Conservation (phyloP, 2,888 invertebrate genomes). For the Epistrophella euchroma region DNA sequence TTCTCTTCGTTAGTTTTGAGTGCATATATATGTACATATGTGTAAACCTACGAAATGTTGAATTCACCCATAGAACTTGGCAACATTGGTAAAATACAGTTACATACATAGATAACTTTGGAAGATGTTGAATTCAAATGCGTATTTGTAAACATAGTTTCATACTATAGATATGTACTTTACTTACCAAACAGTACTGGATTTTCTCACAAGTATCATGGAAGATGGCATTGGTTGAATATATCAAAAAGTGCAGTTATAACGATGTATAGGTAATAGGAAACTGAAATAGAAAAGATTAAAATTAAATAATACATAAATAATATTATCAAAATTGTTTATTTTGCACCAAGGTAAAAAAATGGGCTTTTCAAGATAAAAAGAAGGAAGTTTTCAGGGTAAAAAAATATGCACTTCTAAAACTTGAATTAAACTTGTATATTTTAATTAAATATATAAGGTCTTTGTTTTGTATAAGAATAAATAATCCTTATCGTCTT, state of each 20-base stretch:
- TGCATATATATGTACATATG: too few species aligned
- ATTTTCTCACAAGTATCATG: conserved; percentile 55
- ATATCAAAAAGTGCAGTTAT: neutral
- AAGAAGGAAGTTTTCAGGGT: too few species aligned
- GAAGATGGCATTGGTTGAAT: conserved; percentile 42
- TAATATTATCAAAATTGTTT: neutral
- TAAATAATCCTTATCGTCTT: neutral
- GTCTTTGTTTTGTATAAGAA: neutral
- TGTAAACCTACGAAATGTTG: too few species aligned
- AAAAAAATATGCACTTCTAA: neutral
- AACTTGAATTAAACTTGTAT: neutral
- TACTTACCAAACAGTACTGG: conserved; percentile 48
- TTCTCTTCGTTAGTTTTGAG: too few species aligned
- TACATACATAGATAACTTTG: too few species aligned
- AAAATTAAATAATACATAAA: neutral
- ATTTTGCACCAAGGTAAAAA: too few species aligned
- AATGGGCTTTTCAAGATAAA: too few species aligned
- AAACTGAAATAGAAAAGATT: neutral
- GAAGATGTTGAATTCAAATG: too few species aligned
- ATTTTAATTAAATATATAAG: neutral
- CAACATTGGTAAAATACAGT: too few species aligned
- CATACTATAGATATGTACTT: too few species aligned
- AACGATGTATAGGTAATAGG: neutral
- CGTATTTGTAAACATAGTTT: too few species aligned
- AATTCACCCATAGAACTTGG: too few species aligned